A percentile compares a stretch with the other conserved stretches of the same genome.
Conservation (phyloP, 2,888 invertebrate genomes). For the Bedellia somnulentella region DNA sequence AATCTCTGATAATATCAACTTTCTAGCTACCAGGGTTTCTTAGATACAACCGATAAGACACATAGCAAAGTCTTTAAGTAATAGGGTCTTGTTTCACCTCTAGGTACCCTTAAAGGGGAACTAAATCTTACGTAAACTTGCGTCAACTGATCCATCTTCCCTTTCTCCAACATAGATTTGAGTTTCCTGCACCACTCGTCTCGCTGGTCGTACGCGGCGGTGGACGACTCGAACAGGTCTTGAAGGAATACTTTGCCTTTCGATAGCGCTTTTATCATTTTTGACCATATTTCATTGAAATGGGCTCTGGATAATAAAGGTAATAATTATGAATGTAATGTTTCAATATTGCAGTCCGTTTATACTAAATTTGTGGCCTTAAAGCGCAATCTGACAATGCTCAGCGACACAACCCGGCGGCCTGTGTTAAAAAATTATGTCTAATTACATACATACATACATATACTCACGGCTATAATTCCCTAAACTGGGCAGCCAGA, state of each 20-base stretch:
- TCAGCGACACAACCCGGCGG: too few relatives aligned
- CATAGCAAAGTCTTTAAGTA: too few relatives aligned
- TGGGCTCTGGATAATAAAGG: conserved; percentile 46
- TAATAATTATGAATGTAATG: conserved; percentile 1
- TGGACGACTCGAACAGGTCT: conserved; percentile 78
- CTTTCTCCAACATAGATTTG: conserved; percentile 67
- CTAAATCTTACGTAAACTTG: conserved; percentile 63
- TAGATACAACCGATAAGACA: too few relatives aligned
- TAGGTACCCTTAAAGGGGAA: too few relatives aligned
- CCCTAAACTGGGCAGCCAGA: too few relatives aligned
- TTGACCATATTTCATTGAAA: conserved; percentile 72
- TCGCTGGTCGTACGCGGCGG: conserved; percentile 76
- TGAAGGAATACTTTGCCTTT: conserved; percentile 73
- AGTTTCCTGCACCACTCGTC: conserved; percentile 73
- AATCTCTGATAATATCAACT: too few relatives aligned
- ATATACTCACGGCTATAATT: too few relatives aligned
- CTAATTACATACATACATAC: too few relatives aligned
- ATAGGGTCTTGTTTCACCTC: too few relatives aligned
- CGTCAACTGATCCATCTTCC: conserved; percentile 64
- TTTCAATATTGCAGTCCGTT: too few relatives aligned
- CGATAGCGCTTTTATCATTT: conserved; percentile 46
- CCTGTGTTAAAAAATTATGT: too few relatives aligned
- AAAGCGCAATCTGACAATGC: neutral
- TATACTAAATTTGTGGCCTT: neutral
- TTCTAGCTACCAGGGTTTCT: too few relatives aligned